Evolutionary conservation across 2,888 invertebrate species (phyloP), one percentile per base, ranked within the genome.

Genomic region (Pachydiplax longipennis): DNA sequence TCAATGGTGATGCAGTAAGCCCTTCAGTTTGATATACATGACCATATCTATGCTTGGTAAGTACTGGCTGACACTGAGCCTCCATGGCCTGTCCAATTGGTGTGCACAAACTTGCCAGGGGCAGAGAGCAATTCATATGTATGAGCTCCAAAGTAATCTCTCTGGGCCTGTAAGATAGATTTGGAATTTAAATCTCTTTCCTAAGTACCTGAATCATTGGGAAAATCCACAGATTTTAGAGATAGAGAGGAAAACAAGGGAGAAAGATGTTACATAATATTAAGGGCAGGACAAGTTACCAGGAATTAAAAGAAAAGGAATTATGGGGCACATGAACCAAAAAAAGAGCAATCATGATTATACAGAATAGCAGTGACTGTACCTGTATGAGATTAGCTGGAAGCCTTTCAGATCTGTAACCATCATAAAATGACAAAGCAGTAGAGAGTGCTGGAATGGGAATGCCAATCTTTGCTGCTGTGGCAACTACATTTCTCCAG

Each of bases 11-110:
- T 12, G 53, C 2, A 0, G 15, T 25, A 73, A 31, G 31, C 31
- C 13, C 73, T 73, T 73, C 31, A 31, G 31, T 73, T 80, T 44
- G 25, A 15, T 61, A 58, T 25, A 25, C 3, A 61, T 35, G 61
- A 65, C 10, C 40, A 81, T 44, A 31, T 91, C 94, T 95, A 97
- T 91, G 96, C 97, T 93, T 96, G 96, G 93, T 99, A 99, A 18
- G 98, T 98, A 91, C 98, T 97, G n/a, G 99, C 98, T 1, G 99
- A 98, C 6, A 99, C 98, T 93, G 98, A 97, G 91, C 99, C 99
- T 53, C 99, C 99, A 92, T 98, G 98, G 22, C 99, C 99, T 15
- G 99, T 99, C 99, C 99, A 99, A 95, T 99, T 99, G 92, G 99
- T 99, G 94, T 99, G 99, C 4, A 98, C 96, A 93, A 97, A 99